A percentile compares a stretch with the other conserved stretches of the same genome.
phyloP scores from a whole-genome alignment of 2,888 invertebrate species.

The Stenotaenia linearis region DNA sequence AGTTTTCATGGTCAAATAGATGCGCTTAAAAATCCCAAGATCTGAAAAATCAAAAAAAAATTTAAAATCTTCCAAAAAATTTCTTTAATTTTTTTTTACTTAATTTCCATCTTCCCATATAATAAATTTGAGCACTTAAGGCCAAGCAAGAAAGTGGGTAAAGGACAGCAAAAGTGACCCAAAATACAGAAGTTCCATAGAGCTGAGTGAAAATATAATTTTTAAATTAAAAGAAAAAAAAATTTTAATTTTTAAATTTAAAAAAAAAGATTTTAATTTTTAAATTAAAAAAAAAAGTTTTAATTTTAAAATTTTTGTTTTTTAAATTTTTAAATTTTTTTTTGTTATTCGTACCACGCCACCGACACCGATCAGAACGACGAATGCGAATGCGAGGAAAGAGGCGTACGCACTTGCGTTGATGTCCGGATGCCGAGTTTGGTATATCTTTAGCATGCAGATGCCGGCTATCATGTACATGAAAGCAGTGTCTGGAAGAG shows the following conservation, averaged over 20 bases:
- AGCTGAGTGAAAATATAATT: slow-evolving; percentile 38
- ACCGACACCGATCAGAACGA: slow-evolving; percentile 54
- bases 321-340: no score
- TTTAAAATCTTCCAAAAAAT: no score
- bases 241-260: no score
- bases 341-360: slow-evolving; percentile 38
- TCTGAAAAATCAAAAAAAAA: slow-evolving; percentile 43
- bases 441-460: slow-evolving; percentile 80
- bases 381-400: slow-evolving; percentile 69
- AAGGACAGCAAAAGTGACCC: slow-evolving; percentile 64
- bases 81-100: slow-evolving; percentile 48
- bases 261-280: no score
- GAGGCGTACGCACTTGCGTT: slow-evolving; percentile 75
- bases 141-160: slow-evolving; percentile 62
- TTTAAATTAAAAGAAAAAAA: no score
- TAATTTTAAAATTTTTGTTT: no score
- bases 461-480: slow-evolving; percentile 87
- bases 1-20: slow-evolving; percentile 45
- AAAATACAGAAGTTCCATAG: slow-evolving; percentile 53
- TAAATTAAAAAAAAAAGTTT: no score
- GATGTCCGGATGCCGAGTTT: slow-evolving; percentile 80
- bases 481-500: slow-evolving; percentile 76
- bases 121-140: slow-evolving; percentile 52
- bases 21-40: slow-evolving; percentile 48
- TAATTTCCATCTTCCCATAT: slow-evolving; percentile 55